Conservation (phyloP, 2,888 invertebrate species). For the Folsomia candida region DNA sequence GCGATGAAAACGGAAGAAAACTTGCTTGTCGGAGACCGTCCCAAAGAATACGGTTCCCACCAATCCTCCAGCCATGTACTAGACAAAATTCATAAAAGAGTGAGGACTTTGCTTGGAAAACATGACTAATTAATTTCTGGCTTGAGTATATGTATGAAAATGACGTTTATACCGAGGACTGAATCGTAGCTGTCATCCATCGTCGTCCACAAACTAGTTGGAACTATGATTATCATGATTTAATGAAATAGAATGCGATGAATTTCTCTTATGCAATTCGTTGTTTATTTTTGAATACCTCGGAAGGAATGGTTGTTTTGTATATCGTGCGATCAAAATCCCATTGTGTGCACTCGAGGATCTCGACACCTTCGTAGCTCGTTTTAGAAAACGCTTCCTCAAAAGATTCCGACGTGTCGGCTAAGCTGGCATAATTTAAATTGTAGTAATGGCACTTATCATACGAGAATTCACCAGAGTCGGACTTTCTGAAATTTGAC, state of each 20-base stretch:
- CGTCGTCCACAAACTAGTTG: slow-evolving; percentile 46
- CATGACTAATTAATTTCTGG: too few relatives aligned
- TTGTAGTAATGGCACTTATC: slow-evolving; percentile 43
- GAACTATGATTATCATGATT: slow-evolving; percentile 39
- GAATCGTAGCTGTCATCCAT: slow-evolving; percentile 45
- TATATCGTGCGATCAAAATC: slow-evolving; percentile 42
- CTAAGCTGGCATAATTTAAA: slow-evolving; percentile 33
- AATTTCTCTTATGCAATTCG: too few relatives aligned
- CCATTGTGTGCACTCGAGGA: slow-evolving; percentile 36
- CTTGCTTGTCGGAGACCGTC: slow-evolving; percentile 45
- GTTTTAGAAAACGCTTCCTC: slow-evolving; percentile 39
- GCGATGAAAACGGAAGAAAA: too few relatives aligned
- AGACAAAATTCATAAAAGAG: too few relatives aligned
- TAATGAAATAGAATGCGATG: too few relatives aligned
- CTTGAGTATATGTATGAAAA: too few relatives aligned
- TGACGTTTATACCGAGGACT: slow-evolving; percentile 20
- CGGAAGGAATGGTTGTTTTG: slow-evolving; percentile 40
- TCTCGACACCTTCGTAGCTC: slow-evolving; percentile 23
- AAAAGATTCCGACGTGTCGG: slow-evolving; percentile 24
- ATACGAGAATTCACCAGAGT: slow-evolving; percentile 9
- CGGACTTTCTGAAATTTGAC: slow-evolving; percentile 2
- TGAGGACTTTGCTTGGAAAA: too few relatives aligned
- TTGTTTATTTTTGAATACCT: slow-evolving; percentile 35
- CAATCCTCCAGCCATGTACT: slow-evolving; percentile 43
- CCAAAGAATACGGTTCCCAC: slow-evolving; percentile 44